Base-by-base conservation (phyloP, 2,113 vertebrate species). In the Petrocephalus microphthalmus region DNA sequence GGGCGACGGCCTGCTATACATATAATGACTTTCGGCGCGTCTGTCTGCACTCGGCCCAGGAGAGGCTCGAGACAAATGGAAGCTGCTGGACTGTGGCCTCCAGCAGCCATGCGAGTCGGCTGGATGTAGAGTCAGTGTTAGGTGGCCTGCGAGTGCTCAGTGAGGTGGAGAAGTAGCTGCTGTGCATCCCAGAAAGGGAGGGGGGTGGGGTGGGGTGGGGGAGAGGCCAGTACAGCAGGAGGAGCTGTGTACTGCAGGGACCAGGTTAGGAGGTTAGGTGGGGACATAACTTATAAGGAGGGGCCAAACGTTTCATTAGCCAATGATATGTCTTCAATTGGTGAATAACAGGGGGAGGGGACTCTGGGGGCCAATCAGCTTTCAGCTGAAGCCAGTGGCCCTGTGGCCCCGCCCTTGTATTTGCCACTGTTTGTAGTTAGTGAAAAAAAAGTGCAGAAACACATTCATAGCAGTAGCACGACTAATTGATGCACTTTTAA, bases 101-200 rank as follows among this genome's bases (percentile, higher is more conserved):
- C 51, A 86, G 91, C 89, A 87, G 22, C n/a, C 6, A 13, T 25
- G 84, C 45, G 5, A 57, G 89, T 92, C 86, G 90, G 87, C 92
- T 89, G 91, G 87, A 45, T 90, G 54, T 90, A 90, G 82, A 52
- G 52, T 37, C 52, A 89, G 64, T 90, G 89, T 83, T 53, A 89
- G 89, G 84, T 89, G 86, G 89, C 91, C 47, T 86, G 87, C 64
- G 53, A 89, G 64, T 89, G 88, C 90, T 86, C 83, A 42, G 87
- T 87, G 87, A 60, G 90, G 89, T 90, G 90, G 90, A 90, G 91
- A 89, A 33, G 88, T 67, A 88, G 88, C 90, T 91, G 89, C 91
- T 88, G 88, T 91, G 57, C 86, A 71, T 33, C 84, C 15, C 52
- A 42, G 74, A 15, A 53, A 1, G 52, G 52, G 52, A 7, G 81